Base-by-base conservation (phyloP, 2,113 vertebrate genomes). In the Archocentrus centrarchus region DNA sequence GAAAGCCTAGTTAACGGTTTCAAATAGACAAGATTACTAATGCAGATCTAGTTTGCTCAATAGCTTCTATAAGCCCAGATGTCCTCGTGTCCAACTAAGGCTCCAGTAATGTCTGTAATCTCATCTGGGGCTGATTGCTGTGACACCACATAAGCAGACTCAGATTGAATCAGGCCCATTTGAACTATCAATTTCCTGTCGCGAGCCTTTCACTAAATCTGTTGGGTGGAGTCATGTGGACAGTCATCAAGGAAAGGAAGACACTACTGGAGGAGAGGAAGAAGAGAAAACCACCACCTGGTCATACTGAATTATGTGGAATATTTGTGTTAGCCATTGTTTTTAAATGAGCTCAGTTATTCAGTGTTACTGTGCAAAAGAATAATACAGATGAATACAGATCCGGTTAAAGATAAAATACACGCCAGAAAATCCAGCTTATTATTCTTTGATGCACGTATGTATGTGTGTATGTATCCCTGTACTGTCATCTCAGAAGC, bases 161-260 rank as follows among this genome's bases (percentile, higher is more conserved):
- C 76, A 62, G 89, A 93, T 91, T 89, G 47, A 93, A 92, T 93
- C 85, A 92, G 79, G 70, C 77, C 81, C 83, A 80, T 88, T 91
- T 82, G 47, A 78, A 76, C 78, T 44, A 88, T 91, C 85, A 87
- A 91, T 92, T 91, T 91, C 88, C 91, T 89, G 88, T 90, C 50
- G 57, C 8, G 8, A 75, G 86, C 76, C 88, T 73, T 35, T 81
- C n/a, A 18, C 87, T 88, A 39, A 86, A 83, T 78, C 80, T 79
- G 44, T 3, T 30, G 75, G 83, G 85, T 18, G 73, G 83, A 77
- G 82, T 41, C 2, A 7, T 1, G 9, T 1, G 9, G 18, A 2
- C 7, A 80, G 66, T 77, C 55, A 32, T 68, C 57, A 17, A 39
- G 53, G 53, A n/a, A 44, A 37, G 35, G 53, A 27, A 59, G 55